phyloP scores from a whole-genome alignment of 53 echinoderm and acorn worm genomes.

The Zoroaster sp. region DNA sequence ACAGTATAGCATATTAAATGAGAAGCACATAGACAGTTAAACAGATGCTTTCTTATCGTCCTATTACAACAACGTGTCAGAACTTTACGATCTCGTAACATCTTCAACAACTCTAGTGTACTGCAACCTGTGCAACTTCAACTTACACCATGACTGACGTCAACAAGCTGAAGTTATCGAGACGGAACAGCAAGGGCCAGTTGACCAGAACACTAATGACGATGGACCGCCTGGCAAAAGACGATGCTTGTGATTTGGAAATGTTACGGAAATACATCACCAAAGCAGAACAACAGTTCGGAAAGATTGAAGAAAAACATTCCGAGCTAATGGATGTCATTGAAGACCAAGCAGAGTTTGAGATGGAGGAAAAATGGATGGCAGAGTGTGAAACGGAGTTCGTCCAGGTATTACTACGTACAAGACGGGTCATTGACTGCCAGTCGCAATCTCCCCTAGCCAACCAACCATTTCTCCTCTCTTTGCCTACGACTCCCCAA shows the following conservation, averaged over 20 bases:
- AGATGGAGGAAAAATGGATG: slow-evolving; percentile 59
- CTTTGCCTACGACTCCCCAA: slow-evolving; percentile 45
- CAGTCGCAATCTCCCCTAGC: slow-evolving; percentile 11
- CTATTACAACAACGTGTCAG: too few species aligned
- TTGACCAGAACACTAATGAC: slow-evolving; percentile 61
- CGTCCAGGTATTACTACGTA: slow-evolving; percentile 30
- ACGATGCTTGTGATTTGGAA: slow-evolving; percentile 39
- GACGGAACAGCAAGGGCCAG: too few species aligned
- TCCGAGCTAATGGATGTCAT: slow-evolving; percentile 49
- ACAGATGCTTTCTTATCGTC: too few species aligned
- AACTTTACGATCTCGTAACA: too few species aligned
- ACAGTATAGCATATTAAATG: too few species aligned
- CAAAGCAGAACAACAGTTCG: slow-evolving; percentile 70
- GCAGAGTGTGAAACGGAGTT: slow-evolving; percentile 65
- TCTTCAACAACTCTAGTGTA: too few species aligned
- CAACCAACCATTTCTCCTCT: slow-evolving; percentile 21
- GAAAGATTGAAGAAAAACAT: slow-evolving; percentile 44
- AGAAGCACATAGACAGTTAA: too few species aligned
- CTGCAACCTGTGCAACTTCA: too few species aligned
- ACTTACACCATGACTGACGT: too few species aligned
- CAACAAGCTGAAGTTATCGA: too few species aligned
- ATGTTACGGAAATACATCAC: slow-evolving; percentile 49
- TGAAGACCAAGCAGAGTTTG: slow-evolving; percentile 36
- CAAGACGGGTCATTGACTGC: slow-evolving; percentile 27
- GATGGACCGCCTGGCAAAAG: slow-evolving; percentile 47